Evolutionary conservation across 2,113 vertebrate genomes (phyloP).

Genomic region (Chiloscyllium plagiosum): DNA sequence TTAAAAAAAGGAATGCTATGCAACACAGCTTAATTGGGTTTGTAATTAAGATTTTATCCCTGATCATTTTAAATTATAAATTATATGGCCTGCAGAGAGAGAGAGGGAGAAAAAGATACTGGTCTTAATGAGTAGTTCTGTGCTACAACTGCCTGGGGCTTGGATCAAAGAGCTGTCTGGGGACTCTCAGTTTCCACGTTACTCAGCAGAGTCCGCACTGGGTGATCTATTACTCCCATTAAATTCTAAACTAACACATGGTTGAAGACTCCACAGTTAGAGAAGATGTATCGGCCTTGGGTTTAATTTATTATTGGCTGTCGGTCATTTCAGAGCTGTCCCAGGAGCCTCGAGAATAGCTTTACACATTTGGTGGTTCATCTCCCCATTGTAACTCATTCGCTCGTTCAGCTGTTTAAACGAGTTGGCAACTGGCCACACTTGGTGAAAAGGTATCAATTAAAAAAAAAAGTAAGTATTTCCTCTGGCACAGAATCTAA

Average conservation of each 20-base stretch:
- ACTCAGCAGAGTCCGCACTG: not conserved
- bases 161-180: not conserved
- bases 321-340: not conserved
- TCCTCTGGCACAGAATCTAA: not conserved
- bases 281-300: not conserved
- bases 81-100: not conserved
- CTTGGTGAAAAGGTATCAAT: not conserved
- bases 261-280: not conserved
- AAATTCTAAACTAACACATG: not conserved
- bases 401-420: not conserved
- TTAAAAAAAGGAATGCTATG: not conserved
- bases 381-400: not conserved
- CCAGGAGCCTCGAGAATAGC: not conserved
- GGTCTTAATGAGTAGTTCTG: not conserved
- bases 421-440: not conserved
- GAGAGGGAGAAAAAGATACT: not conserved
- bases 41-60: conserved; percentile 6
- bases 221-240: not conserved
- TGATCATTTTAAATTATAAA: conserved; percentile 16
- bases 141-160: not conserved
- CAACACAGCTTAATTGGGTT: not conserved
- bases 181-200: not conserved
- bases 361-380: not conserved
- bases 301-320: not conserved
- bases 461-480: not conserved